Base-by-base conservation (phyloP, 2,888 invertebrate genomes). In the Campoplex nolae region DNA sequence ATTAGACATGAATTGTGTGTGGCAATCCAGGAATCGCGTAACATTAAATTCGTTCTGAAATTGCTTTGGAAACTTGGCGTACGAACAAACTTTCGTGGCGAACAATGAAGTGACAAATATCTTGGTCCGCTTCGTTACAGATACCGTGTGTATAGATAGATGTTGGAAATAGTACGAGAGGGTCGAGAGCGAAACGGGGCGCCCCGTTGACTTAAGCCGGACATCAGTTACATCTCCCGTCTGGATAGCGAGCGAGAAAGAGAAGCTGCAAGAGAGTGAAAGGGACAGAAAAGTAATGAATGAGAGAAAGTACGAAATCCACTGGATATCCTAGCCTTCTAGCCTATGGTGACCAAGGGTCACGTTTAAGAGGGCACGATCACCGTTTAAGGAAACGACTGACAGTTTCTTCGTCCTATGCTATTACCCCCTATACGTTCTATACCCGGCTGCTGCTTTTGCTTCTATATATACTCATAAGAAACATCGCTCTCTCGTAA, bases 41-140 rank as follows among this genome's bases (percentile, higher is more conserved):
- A 93, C 94, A 94, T 94, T 94, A 94, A 94, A 93, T 93, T 92
- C 91, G 83, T 88, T 88, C 89, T 88, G 92, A 92, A 89, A 90
- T 91, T 89, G 91, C 88, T 87, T 90, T 88, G 89, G 79, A 79
- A 87, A 83, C 78, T 87, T 87, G 84, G 87, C 87, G 86, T 89
- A 83, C 80, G 84, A 77, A 83, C 70, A 51, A 80, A 83, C 80
- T 86, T 86, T 65, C 68, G 86, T 87, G 89, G 86, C 90, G 92
- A 93, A 94, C 93, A 94, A 94, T 94, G 93, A 92, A 91, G 91
- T 93, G 93, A 94, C 93, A 94, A 94, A 94, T 93, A 92, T 92
- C 92, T 92, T 92, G 86, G 91, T 88, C 77, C 80, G 81, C 71
- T 83, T 89, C 78, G 80, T 73, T 80, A 58, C 71, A 71, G 35